Evolutionary conservation across 2,888 invertebrate genomes (phyloP), one percentile per base, ranked within the genome.

Genomic region (Pandemis heparana): DNA sequence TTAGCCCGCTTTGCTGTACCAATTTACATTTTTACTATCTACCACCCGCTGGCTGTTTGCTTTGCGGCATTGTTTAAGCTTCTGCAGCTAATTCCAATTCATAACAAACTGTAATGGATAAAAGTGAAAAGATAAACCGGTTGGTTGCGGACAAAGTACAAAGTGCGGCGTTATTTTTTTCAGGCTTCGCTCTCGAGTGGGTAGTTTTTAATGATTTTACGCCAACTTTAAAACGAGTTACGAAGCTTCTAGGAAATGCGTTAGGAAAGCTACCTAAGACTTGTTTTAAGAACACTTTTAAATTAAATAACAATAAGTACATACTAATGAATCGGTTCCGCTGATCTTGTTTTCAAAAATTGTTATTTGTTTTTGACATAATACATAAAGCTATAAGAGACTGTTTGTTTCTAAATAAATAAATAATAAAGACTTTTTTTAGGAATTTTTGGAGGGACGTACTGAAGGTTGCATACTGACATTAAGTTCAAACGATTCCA

Each of bases 21-120:
- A 85, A 87, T 87, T 87, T 87, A 82, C 85, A 87, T 88, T 86
- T 87, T 87, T 87, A 88, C 83, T 84, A 84, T 83, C 79, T 64
- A 23, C 69, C 43, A 32, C 53, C 48, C 53, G 43, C 66, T 41
- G 53, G 39, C 51, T 70, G 62, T 64, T 71, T 61, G 32, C 61
- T 16, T 60, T 63, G 53, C 65, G 39, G 48, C 53, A 41, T 62
- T 70, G 70, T 74, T 65, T 53, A 66, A 70, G 74, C 70, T 70
- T 61, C 69, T 12, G 53, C 65, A 46, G 53, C 62, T 70, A 74
- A 74, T 74, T 70, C 53, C 62, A 53, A 74, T 74, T 74, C 70
- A 66, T 67, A 67, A 67, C 65, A 51, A 71, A 71, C 72, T 72
- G 62, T 67, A 67, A 67, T 67, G 67, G 56, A 67, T 48, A 39